Evolutionary conservation across 2,888 invertebrate species (phyloP), one percentile per base, ranked within the genome.

Genomic region (Beris morrisii): DNA sequence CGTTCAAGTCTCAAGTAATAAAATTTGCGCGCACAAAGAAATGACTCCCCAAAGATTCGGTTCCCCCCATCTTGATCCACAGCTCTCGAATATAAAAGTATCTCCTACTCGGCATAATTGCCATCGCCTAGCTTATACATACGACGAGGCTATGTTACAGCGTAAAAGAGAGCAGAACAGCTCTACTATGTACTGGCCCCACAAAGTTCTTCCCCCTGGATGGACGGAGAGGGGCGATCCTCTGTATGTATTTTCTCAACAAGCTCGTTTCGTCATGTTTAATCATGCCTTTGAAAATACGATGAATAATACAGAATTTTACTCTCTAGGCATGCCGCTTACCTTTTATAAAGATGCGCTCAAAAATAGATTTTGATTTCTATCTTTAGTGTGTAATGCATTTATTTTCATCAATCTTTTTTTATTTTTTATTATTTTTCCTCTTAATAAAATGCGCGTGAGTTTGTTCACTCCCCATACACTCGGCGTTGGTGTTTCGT

Each of bases 241-340:
- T 58, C 13, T 12, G 58, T 28, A 59, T 32, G 12, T 28, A 13
- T 52, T 5, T n/a, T 22, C 5, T 53, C 53, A 53, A 44, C 53
- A 64, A 54, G 44, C 64, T 44, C 7, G 64, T 64, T 64, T 64
- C 64, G 64, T 64, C 64, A 64, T 64, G 64, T 64, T 64, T 64
- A 64, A 64, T 64, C 64, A 31, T 64, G 64, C 64, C 54, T 53
- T 44, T 44, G 28, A 11, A 15, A 61, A 61, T 28, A 31, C 44
- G 64, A 54, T 64, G 53, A 53, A 64, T 64, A 64, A 61, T 61
- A 22, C n/a, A 46, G 6, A 28, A 22, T 28, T 61, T 56, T 15
- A 43, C 55, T 31, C 15, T 55, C 30, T 38, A 38, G 31, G 31
- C 38, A n/a, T 55, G 38, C 38, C 38, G 38, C 48, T 48, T 48